Evolutionary conservation across 2,888 invertebrate genomes (phyloP), one percentile per base, ranked within the genome.

Genomic region (Nomada hirtipes): DNA sequence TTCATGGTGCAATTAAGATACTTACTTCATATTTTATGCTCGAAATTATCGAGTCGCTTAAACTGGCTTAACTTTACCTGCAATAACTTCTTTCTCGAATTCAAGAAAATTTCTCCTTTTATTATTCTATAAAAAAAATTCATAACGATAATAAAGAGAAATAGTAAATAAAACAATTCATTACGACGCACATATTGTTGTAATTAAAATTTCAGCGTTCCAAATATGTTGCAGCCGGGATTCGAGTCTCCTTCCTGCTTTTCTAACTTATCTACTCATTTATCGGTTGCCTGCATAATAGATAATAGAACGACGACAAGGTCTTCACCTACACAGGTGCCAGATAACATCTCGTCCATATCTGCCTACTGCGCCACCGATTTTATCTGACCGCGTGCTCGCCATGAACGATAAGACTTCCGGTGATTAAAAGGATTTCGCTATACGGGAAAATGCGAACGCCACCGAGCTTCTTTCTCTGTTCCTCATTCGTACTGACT

Each of bases 371-470:
- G 57, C 61, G 26, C 42, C 61, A n/a, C 50, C 64, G 71, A 83
- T 79, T 72, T 79, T 83, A 86, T 86, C 76, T 52, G 23, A n/a
- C 57, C 60, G 55, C 64, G 55, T 67, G 70, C 63, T 86, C 61
- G 13, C 69, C 57, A 47, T 64, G 69, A 61, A 55, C 79, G 76
- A 83, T 71, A 83, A 86, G 76, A 61, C 80, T 86, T 83, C 72
- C 79, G 74, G 55, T 59, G 50, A 65, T 85, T 85, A 83, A 74
- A 61, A 80, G 67, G 71, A 82, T 82, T 75, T 67, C 42, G 75
- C 81, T 80, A 44, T 75, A 50, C 70, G 26, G 55, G 75, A 63
- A 67, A 71, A 71, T 65, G 61, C 60, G 72, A 79, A 59, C 74
- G 65, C 61, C 15, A 23, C 57, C 57, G 52, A 72, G 59, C 75